Base-by-base conservation (phyloP, 2,888 invertebrate species). In the Heliconius erato region DNA sequence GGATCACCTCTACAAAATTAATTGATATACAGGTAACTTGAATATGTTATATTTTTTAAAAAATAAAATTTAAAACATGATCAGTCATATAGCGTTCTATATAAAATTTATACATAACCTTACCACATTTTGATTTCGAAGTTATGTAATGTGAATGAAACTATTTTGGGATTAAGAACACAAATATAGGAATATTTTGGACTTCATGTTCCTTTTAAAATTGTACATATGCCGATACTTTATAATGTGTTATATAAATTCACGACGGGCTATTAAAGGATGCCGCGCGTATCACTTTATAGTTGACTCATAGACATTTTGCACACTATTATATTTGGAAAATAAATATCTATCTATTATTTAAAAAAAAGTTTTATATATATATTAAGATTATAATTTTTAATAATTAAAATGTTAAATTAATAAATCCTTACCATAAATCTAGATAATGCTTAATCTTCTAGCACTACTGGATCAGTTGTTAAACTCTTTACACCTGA, bases 1-100 rank as follows among this genome's bases (percentile, higher is more conserved):
- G 97, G 94, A 96, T 97, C 92, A 96, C 97, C 88, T 95, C 97
- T 88, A 94, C 96, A 86, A 97, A 95, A 96, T 92, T 97, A 90
- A 92, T 95, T 87, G 97, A 97, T 92, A 94, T 96, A 91, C 97
- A 97, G 96, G 97, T 97, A 92, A 92, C 28, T 74, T 71, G 26
- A 87, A 89, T 83, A 59, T 67, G 78, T 79, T 79, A 79, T 80
- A 54, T 80, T 54, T 26, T 35, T 44, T 28, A 9, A 28, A 35
- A 77, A 74, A 79, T 67, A 76, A 76, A 82, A 49, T 67, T 65
- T 63, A 35, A 79, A 74, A 76, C 83, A 82, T 79, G 26, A 59
- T 82, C 79, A 44, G 63, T 80, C 63, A 85, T 59, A 84, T 74
- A 82, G 83, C 79, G 79, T 80, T 83, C 4, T 81, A 83, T 54